Evolutionary conservation across 2,113 vertebrate species (phyloP), one percentile per base, ranked within the genome.

Genomic region (Pseudopodoces humilis): DNA sequence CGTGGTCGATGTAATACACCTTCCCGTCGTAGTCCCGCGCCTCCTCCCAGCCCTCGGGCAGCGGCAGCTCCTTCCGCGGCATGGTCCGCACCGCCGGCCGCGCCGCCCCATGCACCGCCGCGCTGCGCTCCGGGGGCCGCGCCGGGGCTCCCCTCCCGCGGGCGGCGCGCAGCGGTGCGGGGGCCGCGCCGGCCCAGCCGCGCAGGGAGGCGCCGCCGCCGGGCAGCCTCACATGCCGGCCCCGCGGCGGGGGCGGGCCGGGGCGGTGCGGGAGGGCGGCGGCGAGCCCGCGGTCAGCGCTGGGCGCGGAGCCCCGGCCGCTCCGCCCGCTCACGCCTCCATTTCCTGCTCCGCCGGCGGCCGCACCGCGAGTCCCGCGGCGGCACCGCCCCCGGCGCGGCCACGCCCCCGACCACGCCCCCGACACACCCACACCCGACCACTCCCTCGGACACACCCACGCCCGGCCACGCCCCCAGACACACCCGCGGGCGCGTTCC

Each of bases 41-140:
- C 98, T 99, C 98, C 97, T 99, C 99, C 99, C 99, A 99, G 97
- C 99, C 99, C 96, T 98, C 98, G 85, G 99, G 99, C 98, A 99
- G 98, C 97, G 99, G 99, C 98, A 99, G 97, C 98, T 99, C 99
- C 98, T 98, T 99, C 98, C 99, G 98, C 95, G 99, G 99, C 99
- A 99, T 99, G 97, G 98, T 98, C 97, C 98, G 97, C 97, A 95
- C 97, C 94, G 97, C 96, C 95, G 92, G 84, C 98, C 97, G 97
- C 95, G 97, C 96, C 94, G 93, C 86, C 98, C 97, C 98, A 98
- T 98, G 30, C 52, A 84, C 43, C 46, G 60, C 70, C 88, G 92
- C 49, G 65, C 77, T 83, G 49, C 63, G 63, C 63, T 65, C 63
- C 63, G 52, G 52, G 52, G 52, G 52, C 52, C 52, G 52, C 50